Base-by-base conservation (phyloP, 2,113 vertebrate genomes). In the Lophius piscatorius region DNA sequence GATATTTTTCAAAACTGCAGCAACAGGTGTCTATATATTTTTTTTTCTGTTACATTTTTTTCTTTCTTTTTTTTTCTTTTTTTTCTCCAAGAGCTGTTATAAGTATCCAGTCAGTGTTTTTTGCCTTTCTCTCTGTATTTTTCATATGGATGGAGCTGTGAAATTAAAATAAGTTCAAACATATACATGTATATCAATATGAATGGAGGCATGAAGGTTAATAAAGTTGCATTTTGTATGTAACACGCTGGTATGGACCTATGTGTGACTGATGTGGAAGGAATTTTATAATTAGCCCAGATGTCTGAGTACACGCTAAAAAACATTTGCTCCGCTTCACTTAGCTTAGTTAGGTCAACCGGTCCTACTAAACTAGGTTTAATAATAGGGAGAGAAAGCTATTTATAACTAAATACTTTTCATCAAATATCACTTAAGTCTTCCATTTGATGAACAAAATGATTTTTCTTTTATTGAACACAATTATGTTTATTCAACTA, bases 161-260 rank as follows among this genome's bases (percentile, higher is more conserved):
- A 99, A 97, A 93, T 93, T 92, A 94, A 97, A 94, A 94, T 92
- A 94, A 98, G 92, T 96, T 97, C 93, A 96, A 95, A 96, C 91
- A 94, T 95, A 96, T 96, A 95, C 94, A 94, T 97, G 96, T 99
- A 97, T 95, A 96, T 96, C 95, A 94, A 96, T 95, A 95, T 97
- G 94, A 97, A 97, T 95, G 94, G 94, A 97, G 97, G 97, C 97
- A 98, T 98, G 97, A 98, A 96, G 95, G 94, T 94, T 94, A 98
- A 98, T 99, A 98, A 98, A 98, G 94, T 91, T 92, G 91, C 95
- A 96, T 99, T 99, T 99, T 98, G 93, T 98, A 98, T 97, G 94
- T 95, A 98, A 96, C 76, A 67, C 39, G 23, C 54, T 74, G 47
- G 71, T 52, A 68, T 58, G 61, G 66, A 69, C 48, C 59, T 78